Evolutionary conservation across 2,888 invertebrate genomes (phyloP), one percentile per base, ranked within the genome.

Genomic region (Sussaba pulchella): DNA sequence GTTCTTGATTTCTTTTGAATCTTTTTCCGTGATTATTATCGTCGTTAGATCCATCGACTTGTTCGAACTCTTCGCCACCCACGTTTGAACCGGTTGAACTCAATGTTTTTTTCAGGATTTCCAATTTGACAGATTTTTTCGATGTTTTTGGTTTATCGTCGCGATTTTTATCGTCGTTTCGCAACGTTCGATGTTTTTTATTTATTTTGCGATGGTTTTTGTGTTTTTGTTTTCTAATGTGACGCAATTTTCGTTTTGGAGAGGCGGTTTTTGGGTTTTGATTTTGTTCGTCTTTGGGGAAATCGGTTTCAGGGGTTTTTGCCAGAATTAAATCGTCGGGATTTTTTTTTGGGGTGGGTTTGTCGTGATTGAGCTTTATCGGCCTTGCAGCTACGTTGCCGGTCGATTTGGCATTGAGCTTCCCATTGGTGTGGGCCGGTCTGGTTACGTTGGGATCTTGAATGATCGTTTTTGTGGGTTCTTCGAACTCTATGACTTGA

Each of bases 401-500:
- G 1, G 17, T n/a, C n/a, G n/a, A n/a, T n/a, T n/a, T n/a, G n/a
- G n/a, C n/a, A n/a, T n/a, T 17, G 8, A 57, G 31, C 14, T 70
- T 74, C 9, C 26, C 50, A 5, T 54, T 41, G 2, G 9, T 36
- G 9, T 39, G 39, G 0, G 24, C 31, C 0, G n/a, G 3, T 8
- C 36, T 19, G 5, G 41, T n/a, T 9, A 63, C 52, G 14, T 75
- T 59, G 2, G 41, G 43, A 39, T 69, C 24, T 21, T 59, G 54
- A 14, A 78, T 82, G 8, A 81, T 24, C 17, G 67, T 76, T 54
- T 78, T 82, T 10, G 71, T 78, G 14, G 73, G 59, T 70, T 90
- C 89, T 41, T 87, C 78, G 1, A 88, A 89, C 82, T 86, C 82
- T 19, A 93, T 91, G 86, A 92, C 94, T 78, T 93, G 93, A 0